Conservation (phyloP, 2,797 vertebrate genomes). For the Phyllotis vaccarum region DNA sequence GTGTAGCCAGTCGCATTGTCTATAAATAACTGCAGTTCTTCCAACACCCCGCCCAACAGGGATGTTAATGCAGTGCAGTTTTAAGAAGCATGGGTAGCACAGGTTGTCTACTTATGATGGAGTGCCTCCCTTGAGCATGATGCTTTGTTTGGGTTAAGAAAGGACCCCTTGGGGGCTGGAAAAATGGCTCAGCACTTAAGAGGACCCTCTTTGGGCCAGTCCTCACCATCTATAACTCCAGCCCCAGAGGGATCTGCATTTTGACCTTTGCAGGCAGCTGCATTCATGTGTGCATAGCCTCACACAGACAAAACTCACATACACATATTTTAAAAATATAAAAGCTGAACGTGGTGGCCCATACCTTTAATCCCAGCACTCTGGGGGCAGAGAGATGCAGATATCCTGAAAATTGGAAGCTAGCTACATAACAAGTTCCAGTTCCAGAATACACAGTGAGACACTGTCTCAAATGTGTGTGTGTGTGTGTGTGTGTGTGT, state of each 20-base stretch:
- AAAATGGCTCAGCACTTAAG: neutral
- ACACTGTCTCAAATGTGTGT: neutral
- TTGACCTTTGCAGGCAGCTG: neutral
- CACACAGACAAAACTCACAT: neutral
- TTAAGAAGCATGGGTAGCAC: neutral
- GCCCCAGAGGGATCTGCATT: neutral
- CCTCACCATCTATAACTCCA: neutral
- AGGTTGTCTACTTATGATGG: neutral
- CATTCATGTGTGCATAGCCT: no score
- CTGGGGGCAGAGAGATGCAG: neutral
- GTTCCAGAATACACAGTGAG: neutral
- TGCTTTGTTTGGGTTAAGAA: slow-evolving; percentile 23
- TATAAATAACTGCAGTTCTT: slow-evolving; percentile 30
- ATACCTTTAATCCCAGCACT: neutral
- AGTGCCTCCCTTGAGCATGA: slow-evolving; percentile 1
- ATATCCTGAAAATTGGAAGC: neutral
- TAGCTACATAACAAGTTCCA: neutral
- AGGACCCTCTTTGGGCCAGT: neutral
- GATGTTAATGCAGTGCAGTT: neutral
- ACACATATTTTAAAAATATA: neutral
- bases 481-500: neutral
- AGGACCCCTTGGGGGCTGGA: neutral
- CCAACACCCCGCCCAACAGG: neutral
- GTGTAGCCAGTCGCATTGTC: neutral
- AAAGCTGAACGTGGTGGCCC: neutral